These are phyloP conservation scores for Damaliscus lunatus DNA, from an alignment of 2,113 vertebrate species.

Conservation along the genomic window DNA sequence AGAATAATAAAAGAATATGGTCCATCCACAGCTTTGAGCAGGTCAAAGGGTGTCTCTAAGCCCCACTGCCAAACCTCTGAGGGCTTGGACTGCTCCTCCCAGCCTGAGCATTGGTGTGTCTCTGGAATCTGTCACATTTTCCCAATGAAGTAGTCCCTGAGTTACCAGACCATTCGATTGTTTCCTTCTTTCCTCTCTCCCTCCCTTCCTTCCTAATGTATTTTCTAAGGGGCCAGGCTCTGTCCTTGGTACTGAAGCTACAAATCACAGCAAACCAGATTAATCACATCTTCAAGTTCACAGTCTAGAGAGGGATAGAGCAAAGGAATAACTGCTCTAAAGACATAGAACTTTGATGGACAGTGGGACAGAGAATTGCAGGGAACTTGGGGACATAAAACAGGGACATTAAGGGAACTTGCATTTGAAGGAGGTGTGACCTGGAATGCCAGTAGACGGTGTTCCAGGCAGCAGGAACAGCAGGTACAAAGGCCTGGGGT, in stretches of 20 bases:
- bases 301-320: not conserved
- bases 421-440: not conserved
- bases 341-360: not conserved
- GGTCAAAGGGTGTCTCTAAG: not conserved
- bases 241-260: not conserved
- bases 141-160: not conserved
- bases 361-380: not conserved
- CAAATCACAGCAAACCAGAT: not conserved
- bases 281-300: not conserved
- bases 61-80: not conserved
- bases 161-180: too few species aligned
- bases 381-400: not conserved
- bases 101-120: not conserved
- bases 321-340: not conserved
- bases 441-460: not conserved
- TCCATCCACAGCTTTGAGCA: not conserved
- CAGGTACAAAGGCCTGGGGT: not conserved
- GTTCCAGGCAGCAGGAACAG: not conserved
- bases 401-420: not conserved
- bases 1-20: not conserved
- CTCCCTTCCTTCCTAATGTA: not conserved
- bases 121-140: not conserved
- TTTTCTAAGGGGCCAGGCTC: not conserved
- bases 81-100: not conserved
- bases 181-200: not conserved